Base-by-base conservation (phyloP, 2,797 vertebrate genomes). In the Clarias platycephalus region DNA sequence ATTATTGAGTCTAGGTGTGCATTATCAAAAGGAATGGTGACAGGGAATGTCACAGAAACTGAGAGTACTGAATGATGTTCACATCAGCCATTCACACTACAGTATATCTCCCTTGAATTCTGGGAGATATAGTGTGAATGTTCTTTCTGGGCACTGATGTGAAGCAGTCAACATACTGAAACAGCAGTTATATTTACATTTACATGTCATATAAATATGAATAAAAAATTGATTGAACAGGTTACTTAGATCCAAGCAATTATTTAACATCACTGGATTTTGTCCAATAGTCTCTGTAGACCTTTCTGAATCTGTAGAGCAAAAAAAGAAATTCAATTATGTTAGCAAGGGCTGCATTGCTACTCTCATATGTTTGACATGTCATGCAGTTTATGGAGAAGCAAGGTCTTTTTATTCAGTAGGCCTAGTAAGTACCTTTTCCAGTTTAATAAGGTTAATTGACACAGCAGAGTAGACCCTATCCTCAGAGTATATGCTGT, bases 401-500 rank as follows among this genome's bases (percentile, higher is more conserved):
- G 62, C 49, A 7, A 78, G 8, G 55, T 67, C 13, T 5, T 68
- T 3, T 68, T 68, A 60, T 81, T 20, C 68, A 40, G 44, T 76
- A 85, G 37, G 28, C 77, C 74, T 63, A 18, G 24, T 62, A 78
- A n/a, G 8, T 83, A 99, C 97, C 97, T 97, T 97, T 93, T 99
- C 97, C 90, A 99, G 80, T 91, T 96, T 98, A 88, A 95, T 91
- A 89, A 98, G 95, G 92, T 97, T 98, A 85, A 95, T 90, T 76
- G 95, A 94, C 83, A 99, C 92, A 83, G 97, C 96, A 26, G 96
- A 95, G 91, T 95, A 96, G 57, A 97, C 87, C 55, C 97, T 95
- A 76, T 94, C 88, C 16, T 95, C 95, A 8, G 91, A 37, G 31
- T 93, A 91, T 22, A 90, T 91, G 83, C 88, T 88, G 8, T 87